Evolutionary conservation across 2,888 invertebrate species (phyloP).

Genomic region (Noctua janthina): DNA sequence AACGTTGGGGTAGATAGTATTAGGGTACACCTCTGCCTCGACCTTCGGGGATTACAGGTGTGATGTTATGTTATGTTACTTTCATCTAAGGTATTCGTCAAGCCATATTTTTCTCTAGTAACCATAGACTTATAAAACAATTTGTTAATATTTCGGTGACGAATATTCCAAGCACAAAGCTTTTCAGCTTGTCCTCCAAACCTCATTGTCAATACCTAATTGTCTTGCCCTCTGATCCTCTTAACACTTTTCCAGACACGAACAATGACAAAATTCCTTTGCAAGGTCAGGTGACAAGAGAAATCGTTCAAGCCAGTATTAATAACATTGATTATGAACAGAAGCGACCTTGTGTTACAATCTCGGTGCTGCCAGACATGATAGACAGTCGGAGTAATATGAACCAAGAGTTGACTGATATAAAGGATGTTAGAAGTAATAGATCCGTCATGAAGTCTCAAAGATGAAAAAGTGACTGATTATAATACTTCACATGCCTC

Average conservation of each 20-base stretch:
- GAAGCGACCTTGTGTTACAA: conserved; percentile 1
- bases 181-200: neutral
- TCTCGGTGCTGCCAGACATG: neutral
- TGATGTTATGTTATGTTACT: neutral
- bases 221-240: conserved; percentile 12
- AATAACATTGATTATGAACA: conserved; percentile 10
- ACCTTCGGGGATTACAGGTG: neutral
- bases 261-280: conserved; percentile 5
- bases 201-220: conserved; percentile 10
- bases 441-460: neutral
- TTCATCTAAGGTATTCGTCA: neutral
- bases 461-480: neutral
- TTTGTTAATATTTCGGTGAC: neutral
- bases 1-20: neutral
- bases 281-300: conserved; percentile 15
- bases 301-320: conserved; percentile 6
- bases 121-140: neutral
- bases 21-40: neutral
- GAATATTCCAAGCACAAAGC: neutral
- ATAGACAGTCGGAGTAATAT: neutral
- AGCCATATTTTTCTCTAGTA: neutral
- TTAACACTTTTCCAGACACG: conserved; percentile 25
- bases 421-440: neutral
- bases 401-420: neutral
- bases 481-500: neutral